A percentile compares a stretch with the other conserved stretches of the same genome.
phyloP scores from a whole-genome alignment of 1,140 invertebrate species.

The Schmidtea mediterranea region DNA sequence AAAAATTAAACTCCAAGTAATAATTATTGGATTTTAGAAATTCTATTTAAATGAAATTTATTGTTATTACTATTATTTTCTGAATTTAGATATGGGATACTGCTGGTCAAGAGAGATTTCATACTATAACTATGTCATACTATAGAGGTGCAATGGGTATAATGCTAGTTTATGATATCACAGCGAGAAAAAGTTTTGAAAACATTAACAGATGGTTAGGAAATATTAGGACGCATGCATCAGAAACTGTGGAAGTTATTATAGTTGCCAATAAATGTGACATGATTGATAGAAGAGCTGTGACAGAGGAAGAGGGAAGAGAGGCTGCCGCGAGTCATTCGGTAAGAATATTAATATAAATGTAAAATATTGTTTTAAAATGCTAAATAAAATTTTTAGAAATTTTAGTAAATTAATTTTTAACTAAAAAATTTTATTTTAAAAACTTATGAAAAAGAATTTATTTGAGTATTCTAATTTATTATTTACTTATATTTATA shows the following conservation, averaged over 20 bases:
- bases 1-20: conserved; percentile 57
- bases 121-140: conserved; percentile 27
- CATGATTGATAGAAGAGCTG: conserved; percentile 53
- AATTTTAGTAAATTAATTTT: too few relatives aligned
- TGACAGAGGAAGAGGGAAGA: conserved; percentile 40
- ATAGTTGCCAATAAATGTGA: conserved; percentile 79
- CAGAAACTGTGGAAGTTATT: conserved; percentile 78
- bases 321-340: conserved; percentile 16
- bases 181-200: conserved; percentile 6
- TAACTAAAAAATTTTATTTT: too few relatives aligned
- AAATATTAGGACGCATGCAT: conserved; percentile 49
- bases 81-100: conserved; percentile 33
- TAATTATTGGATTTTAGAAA: conserved; percentile 36
- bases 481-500: too few relatives aligned
- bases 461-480: too few relatives aligned
- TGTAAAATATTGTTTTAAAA: too few relatives aligned
- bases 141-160: conserved; percentile 18
- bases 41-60: not conserved
- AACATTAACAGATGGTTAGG: conserved; percentile 35
- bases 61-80: not conserved
- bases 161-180: conserved; percentile 13
- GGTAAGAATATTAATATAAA: too few relatives aligned
- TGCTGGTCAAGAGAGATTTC: conserved; percentile 62
- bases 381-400: too few relatives aligned
- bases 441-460: too few relatives aligned